phyloP scores from a whole-genome alignment of 2,888 invertebrate species.

The Sympetrum striolatum region DNA sequence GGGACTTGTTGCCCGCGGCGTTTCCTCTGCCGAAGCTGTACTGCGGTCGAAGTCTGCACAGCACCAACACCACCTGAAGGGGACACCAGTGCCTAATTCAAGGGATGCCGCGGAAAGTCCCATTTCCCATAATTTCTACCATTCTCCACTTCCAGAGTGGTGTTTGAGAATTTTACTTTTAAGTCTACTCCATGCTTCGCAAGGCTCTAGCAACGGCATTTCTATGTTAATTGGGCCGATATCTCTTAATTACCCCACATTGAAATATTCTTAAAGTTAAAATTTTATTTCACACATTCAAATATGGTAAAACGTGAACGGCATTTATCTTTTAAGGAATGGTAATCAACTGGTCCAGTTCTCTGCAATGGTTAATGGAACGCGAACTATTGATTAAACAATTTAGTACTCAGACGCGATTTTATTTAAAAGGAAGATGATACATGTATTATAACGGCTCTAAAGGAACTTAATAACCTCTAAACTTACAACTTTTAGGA shows the following conservation, averaged over 20 bases:
- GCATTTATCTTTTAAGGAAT: too few relatives aligned
- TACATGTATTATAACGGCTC: too few relatives aligned
- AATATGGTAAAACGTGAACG: too few relatives aligned
- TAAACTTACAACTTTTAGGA: slow-evolving; percentile 14
- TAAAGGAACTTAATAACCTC: not conserved
- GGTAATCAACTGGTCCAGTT: too few relatives aligned
- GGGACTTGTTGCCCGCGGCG: slow-evolving; percentile 69
- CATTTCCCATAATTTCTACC: not conserved
- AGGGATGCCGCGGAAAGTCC: slow-evolving; percentile 47
- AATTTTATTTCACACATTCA: not conserved
- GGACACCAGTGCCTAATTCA: slow-evolving; percentile 48
- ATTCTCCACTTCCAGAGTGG: not conserved
- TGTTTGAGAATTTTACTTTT: not conserved
- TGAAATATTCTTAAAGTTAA: not conserved
- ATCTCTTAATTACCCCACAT: not conserved
- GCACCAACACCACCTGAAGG: slow-evolving; percentile 87
- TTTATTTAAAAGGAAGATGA: too few relatives aligned
- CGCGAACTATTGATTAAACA: too few relatives aligned
- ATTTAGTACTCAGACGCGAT: too few relatives aligned
- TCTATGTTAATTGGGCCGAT: not conserved
- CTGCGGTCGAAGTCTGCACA: slow-evolving; percentile 91
- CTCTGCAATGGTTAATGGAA: too few relatives aligned
- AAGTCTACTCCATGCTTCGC: not conserved
- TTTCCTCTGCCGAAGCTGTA: slow-evolving; percentile 90
- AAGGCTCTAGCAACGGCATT: not conserved